phyloP scores from a whole-genome alignment of 53 echinoderm and acorn worm species.

The Actinopyga echinites region DNA sequence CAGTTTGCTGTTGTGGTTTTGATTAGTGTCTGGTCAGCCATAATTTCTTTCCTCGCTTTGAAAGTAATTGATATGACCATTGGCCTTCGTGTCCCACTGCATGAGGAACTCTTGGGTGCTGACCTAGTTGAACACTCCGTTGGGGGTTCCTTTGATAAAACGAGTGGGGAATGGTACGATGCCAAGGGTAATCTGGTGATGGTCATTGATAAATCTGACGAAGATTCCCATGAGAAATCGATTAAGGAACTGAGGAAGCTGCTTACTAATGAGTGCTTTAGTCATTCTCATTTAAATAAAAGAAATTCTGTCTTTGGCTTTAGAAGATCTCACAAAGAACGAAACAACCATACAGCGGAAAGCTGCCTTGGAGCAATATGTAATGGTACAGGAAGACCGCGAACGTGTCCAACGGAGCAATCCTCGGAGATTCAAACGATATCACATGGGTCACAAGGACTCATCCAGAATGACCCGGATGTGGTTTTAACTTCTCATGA shows the following conservation, averaged over 20 bases:
- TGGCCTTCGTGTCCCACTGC: constrained; percentile 70
- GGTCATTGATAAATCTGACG: constrained; percentile 46
- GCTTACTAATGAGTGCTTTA: background rate
- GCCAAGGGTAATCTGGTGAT: constrained; percentile 55
- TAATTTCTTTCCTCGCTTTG: constrained; percentile 56
- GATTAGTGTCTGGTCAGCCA: constrained; percentile 57
- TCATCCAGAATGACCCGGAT: too few relatives aligned
- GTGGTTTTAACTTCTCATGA: too few relatives aligned
- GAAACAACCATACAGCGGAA: too few relatives aligned
- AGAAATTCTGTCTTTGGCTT: constrained; percentile 44
- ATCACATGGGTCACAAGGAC: too few relatives aligned
- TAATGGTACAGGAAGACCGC: too few relatives aligned
- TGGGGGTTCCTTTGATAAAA: constrained; percentile 62
- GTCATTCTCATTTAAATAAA: background rate
- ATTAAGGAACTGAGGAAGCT: constrained; percentile 12
- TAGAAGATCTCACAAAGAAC: constrained; percentile 2
- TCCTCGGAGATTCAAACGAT: too few relatives aligned
- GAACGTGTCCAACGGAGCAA: too few relatives aligned
- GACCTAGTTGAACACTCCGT: constrained; percentile 78
- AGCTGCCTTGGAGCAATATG: too few relatives aligned
- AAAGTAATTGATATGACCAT: constrained; percentile 65
- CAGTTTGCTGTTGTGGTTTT: constrained; percentile 57
- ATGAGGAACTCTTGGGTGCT: constrained; percentile 81
- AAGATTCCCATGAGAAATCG: constrained; percentile 40
- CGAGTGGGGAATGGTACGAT: constrained; percentile 57